Percentiles rank a stretch among this genome's conserved stretches.
Evolutionary conservation across 1,140 invertebrate genomes (phyloP).

Genomic region (Lamellibrachia luymesi): DNA sequence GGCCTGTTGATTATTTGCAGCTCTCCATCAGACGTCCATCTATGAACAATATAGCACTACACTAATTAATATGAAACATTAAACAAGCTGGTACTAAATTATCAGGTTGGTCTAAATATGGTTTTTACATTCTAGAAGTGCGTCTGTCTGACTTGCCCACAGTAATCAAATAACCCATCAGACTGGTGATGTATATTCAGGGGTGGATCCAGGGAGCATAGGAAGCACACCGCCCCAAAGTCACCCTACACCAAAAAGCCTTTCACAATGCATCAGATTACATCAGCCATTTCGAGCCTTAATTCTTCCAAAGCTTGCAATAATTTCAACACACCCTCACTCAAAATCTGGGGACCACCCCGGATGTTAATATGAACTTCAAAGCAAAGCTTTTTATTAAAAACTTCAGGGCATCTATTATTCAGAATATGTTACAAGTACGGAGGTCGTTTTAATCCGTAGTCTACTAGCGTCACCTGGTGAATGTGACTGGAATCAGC

Average conservation of each 20-base stretch:
- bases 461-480: slow-evolving; percentile 36
- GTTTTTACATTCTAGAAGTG: background rate
- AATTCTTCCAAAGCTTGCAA: too few species aligned
- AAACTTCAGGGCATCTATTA: background rate
- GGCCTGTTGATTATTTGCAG: background rate
- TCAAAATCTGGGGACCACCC: too few species aligned
- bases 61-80: too few species aligned
- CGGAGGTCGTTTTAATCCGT: background rate
- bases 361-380: too few species aligned
- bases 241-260: too few species aligned
- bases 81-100: background rate
- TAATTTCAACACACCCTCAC: too few species aligned
- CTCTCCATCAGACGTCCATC: background rate
- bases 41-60: too few species aligned
- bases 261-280: too few species aligned
- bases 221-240: too few species aligned
- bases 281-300: too few species aligned
- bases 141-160: background rate
- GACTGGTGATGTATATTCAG: background rate
- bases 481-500: slow-evolving; percentile 83
- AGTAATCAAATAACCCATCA: background rate
- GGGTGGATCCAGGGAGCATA: too few species aligned
- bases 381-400: background rate
- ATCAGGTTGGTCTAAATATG: background rate
- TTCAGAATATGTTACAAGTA: background rate